Base-by-base conservation (phyloP, 1,140 invertebrate species). In the Ceratosolen fusciceps region DNA sequence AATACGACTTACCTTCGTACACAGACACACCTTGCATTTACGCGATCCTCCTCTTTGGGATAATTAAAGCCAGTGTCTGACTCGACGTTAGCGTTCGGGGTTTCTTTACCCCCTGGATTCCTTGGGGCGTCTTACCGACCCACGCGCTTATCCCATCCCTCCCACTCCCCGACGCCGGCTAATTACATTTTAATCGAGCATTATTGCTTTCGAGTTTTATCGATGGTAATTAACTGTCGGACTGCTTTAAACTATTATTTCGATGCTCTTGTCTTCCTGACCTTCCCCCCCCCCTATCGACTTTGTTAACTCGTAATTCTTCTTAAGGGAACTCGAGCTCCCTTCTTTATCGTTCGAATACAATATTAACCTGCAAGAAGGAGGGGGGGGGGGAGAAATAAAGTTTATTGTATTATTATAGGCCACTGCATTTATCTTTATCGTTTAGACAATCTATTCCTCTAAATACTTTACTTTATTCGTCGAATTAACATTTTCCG, bases 131-230 rank as follows among this genome's bases (percentile, higher is more conserved):
- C 49, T 52, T 52, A 5, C 12, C 16, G 19, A 34, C 31, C n/a
- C n/a, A n/a, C n/a, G n/a, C n/a, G n/a, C n/a, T n/a, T n/a, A n/a
- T n/a, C n/a, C n/a, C n/a, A n/a, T n/a, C n/a, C n/a, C n/a, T n/a
- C n/a, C n/a, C n/a, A n/a, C n/a, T n/a, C n/a, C n/a, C 10, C 24
- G 9, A n/a, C 5, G 12, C 3, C 56, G 21, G 74, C 0, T 56
- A 56, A 56, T 68, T 52, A 75, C 31, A 54, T 77, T 77, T 68
- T 56, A 77, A 75, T 75, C 43, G 74, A 67, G 31, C 74, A 26
- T 60, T 75, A 37, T 67, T 77, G n/a, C 47, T 10, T 47, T 5
- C 10, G 8, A 68, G 29, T 21, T 77, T 68, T 54, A 49, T 60
- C 54, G 47, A 47, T 9, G 37, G n/a, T 47, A 62, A 74, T 74